Base-by-base conservation (phyloP, 2,888 invertebrate species). In the Caenorhabditis sp. region DNA sequence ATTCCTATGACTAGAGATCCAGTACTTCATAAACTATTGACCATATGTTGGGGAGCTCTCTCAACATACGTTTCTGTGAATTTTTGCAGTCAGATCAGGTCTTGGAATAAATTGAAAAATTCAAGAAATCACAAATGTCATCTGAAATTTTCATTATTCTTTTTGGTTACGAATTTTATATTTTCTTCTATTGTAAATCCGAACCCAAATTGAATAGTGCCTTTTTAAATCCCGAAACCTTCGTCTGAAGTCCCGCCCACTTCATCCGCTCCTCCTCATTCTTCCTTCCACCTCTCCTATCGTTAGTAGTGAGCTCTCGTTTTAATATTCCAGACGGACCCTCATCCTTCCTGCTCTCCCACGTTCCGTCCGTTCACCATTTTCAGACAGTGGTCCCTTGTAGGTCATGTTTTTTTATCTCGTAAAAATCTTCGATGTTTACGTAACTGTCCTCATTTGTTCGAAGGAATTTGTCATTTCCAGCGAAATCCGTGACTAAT, bases 351-450 rank as follows among this genome's bases (percentile, higher is more conserved):
- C 56, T 31, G 16, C 31, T 12, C 14, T 26, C 19, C n/a, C 41
- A 41, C 22, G 4, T 12, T 14, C 24, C 26, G 26, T 12, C 19
- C 38, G 24, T 26, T 31, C 41, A 1, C 12, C 5, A 10, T 54
- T 54, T 54, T 54, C 69, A 69, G 54, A 68, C 68, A 19, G 22
- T 64, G 64, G 26, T 64, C 64, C 10, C 19, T 56, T 74, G 19
- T 54, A 61, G 61, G 54, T 56, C 73, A 73, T 73, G 61, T 73
- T 73, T 73, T 59, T 73, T n/a, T 59, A 58, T 58, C 58, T 58
- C 58, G 31, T 58, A 31, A 58, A 58, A 58, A 58, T 58, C 31
- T 58, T 58, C 5, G 19, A 31, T 58, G 58, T 58, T 58, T 58
- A 58, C 58, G 58, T 41, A 24, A 22, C 7, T 16, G 12, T 35